Evolutionary conservation across 2,888 invertebrate species (phyloP).

Genomic region (Ptychoptera contaminata): DNA sequence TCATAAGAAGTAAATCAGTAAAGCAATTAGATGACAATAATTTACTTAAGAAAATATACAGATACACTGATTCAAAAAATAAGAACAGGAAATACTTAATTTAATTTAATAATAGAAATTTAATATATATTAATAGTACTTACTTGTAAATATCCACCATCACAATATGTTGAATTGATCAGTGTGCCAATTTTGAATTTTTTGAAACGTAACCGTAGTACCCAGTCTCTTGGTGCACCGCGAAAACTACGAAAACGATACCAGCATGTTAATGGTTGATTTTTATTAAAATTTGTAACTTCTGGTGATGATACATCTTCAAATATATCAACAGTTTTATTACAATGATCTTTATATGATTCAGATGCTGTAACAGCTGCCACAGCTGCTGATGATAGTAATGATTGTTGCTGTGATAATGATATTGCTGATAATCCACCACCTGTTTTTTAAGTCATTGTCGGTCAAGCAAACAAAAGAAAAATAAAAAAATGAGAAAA

Average conservation of each 20-base stretch:
- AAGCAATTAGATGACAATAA: too few species aligned
- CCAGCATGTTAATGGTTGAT: slow-evolving; percentile 75
- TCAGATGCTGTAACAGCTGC: slow-evolving; percentile 13
- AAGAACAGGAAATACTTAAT: background rate
- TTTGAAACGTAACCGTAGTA: slow-evolving; percentile 74
- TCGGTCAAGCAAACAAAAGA: too few species aligned
- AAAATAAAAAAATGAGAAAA: too few species aligned
- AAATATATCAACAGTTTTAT: slow-evolving; percentile 86
- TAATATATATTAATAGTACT: slow-evolving; percentile 1
- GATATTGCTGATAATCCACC: slow-evolving; percentile 19
- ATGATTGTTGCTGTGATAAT: slow-evolving; percentile 37
- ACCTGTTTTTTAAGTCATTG: too few species aligned
- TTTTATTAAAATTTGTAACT: slow-evolving; percentile 65
- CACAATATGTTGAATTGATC: slow-evolving; percentile 74
- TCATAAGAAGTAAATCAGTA: too few species aligned
- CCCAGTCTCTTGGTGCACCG: slow-evolving; percentile 80
- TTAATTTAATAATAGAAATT: background rate
- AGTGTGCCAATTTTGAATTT: slow-evolving; percentile 83
- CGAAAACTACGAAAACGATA: slow-evolving; percentile 80
- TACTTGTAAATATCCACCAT: slow-evolving; percentile 81
- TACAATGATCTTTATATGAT: slow-evolving; percentile 62
- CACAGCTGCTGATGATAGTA: slow-evolving; percentile 12
- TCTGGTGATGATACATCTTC: slow-evolving; percentile 82
- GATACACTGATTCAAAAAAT: background rate
- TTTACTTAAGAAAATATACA: too few species aligned